Base-by-base conservation (phyloP, 2,888 invertebrate species). In the Melangyna quadrimaculata region DNA sequence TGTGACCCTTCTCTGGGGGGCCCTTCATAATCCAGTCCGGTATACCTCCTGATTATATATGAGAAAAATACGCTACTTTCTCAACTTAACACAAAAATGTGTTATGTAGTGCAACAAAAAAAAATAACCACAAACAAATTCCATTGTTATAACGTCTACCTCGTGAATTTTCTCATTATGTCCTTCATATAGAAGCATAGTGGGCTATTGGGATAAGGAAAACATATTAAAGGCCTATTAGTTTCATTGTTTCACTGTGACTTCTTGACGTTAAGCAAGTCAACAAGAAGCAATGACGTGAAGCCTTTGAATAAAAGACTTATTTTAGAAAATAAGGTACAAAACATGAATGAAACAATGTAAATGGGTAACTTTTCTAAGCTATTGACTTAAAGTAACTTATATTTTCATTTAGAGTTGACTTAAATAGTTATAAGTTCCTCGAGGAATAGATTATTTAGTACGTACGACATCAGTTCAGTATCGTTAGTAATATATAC, bases 141-240 rank as follows among this genome's bases (percentile, higher is more conserved):
- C 43, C 57, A 57, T 27, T 73, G 78, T 83, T 73, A 35, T 51
- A n/a, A 51, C 14, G 67, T 67, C 72, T 72, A 72, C 72, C 48
- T 69, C 75, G 71, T 86, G 84, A 86, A 86, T 86, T 86, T 86
- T 63, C 80, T 77, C 81, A 86, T 86, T 86, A 86, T 81, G 77
- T 81, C 77, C 80, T 86, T 77, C 69, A 67, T 45, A 32, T 22
- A 63, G 61, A 48, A 35, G 35, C n/a, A 17, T 77, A 61, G 80
- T 75, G 72, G 71, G 51, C 80, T 55, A 67, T 75, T 81, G 84
- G 81, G 67, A 72, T 86, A 81, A 80, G 84, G 59, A 84, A 75
- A 65, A 53, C 51, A 71, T n/a, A 45, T 61, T 6, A n/a, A n/a
- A 51, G 37, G 59, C 37, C 55, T 72, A 72, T 86, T 81, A 81